Evolutionary conservation across 2,113 vertebrate genomes (phyloP), one percentile per base, ranked within the genome.

Genomic region (Xyliphius kryptos): DNA sequence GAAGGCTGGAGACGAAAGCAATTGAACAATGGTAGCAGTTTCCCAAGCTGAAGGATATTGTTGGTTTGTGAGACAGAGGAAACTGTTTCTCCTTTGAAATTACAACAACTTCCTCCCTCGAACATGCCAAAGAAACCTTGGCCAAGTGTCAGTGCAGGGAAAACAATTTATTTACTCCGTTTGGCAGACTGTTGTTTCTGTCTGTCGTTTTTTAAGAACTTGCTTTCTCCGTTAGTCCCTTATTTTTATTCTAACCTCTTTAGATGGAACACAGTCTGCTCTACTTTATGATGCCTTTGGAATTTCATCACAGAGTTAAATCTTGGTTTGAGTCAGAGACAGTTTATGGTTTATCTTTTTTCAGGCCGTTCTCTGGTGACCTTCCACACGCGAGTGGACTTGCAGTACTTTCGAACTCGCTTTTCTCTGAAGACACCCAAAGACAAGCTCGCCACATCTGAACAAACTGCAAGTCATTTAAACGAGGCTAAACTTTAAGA

Each of bases 211-310:
- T 71, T 15, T 9, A 3, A 26, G 22, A 32, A 32, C 16, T 47
- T 49, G 56, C 58, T 8, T 1, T 80, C 59, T 63, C 38, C 32
- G 21, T 15, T 32, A 32, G 26, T 10, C 6, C 61, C 14, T 63
- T 19, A 12, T 21, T 17, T 43, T 16, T 67, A 14, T 36, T 37
- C 21, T 20, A 5, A 19, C 3, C 14, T 60, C 17, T 20, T 16
- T 5, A 44, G 36, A 41, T 36, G 5, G 77, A 73, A 73, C 66
- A 6, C 26, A 32, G 68, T 61, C 69, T 59, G 6, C 74, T 77
- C 78, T 79, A 80, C 81, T 79, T 73, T 79, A 79, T 78, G 82
- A 82, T 76, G 81, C 78, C 60, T 38, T 36, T 68, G 69, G 70
- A 81, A 79, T 41, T 14, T 9, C 40, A 41, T 41, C 40, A 12